A percentile compares a stretch with the other conserved stretches of the same genome.
phyloP scores from a whole-genome alignment of 2,113 vertebrate species.

The Acinonyx jubatus region DNA sequence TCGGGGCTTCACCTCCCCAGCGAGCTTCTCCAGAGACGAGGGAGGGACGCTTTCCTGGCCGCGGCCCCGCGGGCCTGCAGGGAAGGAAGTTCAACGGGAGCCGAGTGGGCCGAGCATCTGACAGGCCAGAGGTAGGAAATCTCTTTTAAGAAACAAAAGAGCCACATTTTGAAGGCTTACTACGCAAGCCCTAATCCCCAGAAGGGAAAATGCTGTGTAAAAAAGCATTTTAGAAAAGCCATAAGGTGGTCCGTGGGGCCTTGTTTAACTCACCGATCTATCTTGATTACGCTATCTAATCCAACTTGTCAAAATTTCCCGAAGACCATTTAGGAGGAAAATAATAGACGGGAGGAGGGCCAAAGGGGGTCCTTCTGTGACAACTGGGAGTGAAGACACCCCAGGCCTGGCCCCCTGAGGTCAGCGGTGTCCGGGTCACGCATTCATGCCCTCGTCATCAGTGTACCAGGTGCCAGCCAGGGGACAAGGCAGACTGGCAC shows the following conservation, averaged over 20 bases:
- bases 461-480: not conserved
- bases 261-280: constrained; percentile 75
- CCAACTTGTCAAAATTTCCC: constrained; percentile 62
- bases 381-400: not conserved
- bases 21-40: not conserved
- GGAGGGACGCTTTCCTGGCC: too few species aligned
- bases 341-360: not conserved
- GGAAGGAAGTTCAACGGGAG: not conserved
- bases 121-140: not conserved
- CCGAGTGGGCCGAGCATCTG: not conserved
- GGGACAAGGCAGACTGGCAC: not conserved
- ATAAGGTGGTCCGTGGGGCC: constrained; percentile 19
- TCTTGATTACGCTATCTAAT: constrained; percentile 72
- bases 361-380: not conserved
- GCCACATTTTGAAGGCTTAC: not conserved
- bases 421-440: not conserved
- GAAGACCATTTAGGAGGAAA: constrained; percentile 58
- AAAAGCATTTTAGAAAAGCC: constrained; percentile 44
- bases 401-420: not conserved
- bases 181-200: not conserved
- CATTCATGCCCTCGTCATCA: not conserved
- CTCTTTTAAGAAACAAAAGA: not conserved
- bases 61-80: not conserved
- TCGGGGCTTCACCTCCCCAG: not conserved
- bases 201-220: not conserved